Evolutionary conservation across 2,797 vertebrate species (phyloP).

Genomic region (Ispidina picta): DNA sequence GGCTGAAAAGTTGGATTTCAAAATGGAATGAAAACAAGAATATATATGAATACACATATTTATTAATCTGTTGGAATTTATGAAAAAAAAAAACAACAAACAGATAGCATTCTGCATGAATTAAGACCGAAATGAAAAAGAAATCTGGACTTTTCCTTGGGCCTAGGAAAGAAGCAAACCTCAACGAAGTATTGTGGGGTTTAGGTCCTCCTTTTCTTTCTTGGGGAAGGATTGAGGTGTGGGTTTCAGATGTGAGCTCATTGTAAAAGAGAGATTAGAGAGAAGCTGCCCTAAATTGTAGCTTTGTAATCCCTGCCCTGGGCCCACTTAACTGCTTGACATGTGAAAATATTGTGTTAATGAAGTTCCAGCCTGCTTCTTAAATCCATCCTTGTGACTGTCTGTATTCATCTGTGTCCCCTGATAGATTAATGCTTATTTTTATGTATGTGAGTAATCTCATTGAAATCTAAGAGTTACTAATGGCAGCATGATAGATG

Average conservation of each 20-base stretch:
- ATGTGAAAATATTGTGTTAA: conserved; percentile 59
- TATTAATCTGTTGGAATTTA: not conserved
- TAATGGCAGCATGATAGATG: conserved; percentile 5
- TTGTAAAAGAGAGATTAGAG: not conserved
- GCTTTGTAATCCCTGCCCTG: not conserved
- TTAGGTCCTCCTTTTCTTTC: not conserved
- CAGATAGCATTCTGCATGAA: not conserved
- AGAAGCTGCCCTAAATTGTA: not conserved
- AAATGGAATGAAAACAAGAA: not conserved
- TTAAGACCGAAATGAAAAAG: not conserved
- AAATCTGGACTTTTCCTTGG: not conserved
- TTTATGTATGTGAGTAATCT: conserved; percentile 37
- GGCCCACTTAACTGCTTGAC: conserved; percentile 41
- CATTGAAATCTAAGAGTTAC: conserved; percentile 21
- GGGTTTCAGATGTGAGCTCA: not conserved
- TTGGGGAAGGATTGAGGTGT: not conserved
- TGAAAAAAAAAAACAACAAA: not conserved
- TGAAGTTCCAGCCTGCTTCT: conserved; percentile 54
- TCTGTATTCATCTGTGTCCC: conserved; percentile 53
- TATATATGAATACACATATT: not conserved
- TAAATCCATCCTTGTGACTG: conserved; percentile 64
- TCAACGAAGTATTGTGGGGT: not conserved
- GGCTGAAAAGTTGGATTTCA: not conserved
- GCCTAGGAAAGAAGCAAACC: not conserved
- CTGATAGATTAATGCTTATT: conserved; percentile 46